phyloP scores from a whole-genome alignment of 1,140 invertebrate genomes.

The Drosophila pandora region DNA sequence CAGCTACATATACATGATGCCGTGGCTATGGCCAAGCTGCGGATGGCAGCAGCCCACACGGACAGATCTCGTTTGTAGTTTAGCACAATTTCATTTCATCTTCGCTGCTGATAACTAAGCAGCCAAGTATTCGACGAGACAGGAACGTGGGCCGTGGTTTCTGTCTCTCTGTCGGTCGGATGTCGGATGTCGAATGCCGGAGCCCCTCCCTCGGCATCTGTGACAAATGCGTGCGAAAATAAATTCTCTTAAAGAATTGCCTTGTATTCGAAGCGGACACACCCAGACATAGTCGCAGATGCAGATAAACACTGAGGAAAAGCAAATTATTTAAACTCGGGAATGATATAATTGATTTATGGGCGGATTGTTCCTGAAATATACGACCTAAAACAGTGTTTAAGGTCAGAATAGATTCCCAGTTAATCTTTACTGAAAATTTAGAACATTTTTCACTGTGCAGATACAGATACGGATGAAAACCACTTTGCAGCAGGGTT shows the following conservation, averaged over 20 bases:
- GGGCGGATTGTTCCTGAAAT: background rate
- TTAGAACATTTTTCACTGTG: constrained; percentile 7
- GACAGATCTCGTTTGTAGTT: constrained; percentile 75
- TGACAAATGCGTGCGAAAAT: constrained; percentile 75
- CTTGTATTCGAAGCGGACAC: constrained; percentile 36
- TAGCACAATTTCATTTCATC: constrained; percentile 78
- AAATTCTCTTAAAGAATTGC: constrained; percentile 57
- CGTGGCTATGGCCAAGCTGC: constrained; percentile 18
- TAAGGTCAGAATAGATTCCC: background rate
- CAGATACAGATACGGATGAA: constrained; percentile 32
- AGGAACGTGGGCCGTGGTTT: constrained; percentile 52
- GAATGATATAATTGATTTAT: background rate
- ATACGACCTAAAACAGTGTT: background rate
- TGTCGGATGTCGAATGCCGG: constrained; percentile 4
- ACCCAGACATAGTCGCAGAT: constrained; percentile 40
- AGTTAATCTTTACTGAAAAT: background rate
- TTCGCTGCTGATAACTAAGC: constrained; percentile 64
- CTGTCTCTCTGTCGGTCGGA: constrained; percentile 11
- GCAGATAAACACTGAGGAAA: constrained; percentile 21
- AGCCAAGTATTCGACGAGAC: constrained; percentile 40
- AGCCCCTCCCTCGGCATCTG: constrained; percentile 36
- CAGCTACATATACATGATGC: background rate
- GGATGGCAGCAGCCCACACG: constrained; percentile 47
- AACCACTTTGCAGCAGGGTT: constrained; percentile 17
- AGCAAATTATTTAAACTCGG: background rate